Evolutionary conservation across 2,113 vertebrate species (phyloP), one percentile per base, ranked within the genome.

Genomic region (Dendrocopos noguchii): DNA sequence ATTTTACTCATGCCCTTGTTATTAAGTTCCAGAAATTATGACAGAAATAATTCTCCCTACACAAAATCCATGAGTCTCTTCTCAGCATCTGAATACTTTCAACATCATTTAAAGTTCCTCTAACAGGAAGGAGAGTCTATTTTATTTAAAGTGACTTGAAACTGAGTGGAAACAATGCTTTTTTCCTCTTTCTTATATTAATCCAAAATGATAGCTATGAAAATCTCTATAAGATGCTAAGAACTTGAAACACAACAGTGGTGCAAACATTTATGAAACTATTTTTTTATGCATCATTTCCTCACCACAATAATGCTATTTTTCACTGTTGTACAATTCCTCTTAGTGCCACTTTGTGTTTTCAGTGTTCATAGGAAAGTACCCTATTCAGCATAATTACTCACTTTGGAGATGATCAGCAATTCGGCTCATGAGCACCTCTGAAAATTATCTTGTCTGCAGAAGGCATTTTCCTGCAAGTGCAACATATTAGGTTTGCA

Each of bases 341-440:
- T 84, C 75, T 94, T 87, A 90, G 85, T 92, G 74, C 75, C 78
- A 89, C 80, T 94, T 92, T 95, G 94, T 93, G 87, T 92, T 96
- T 97, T 90, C 87, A 76, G 60, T 88, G 82, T 96, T 96, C 92
- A 87, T 56, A 83, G 71, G 87, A 96, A 97, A 96, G 74, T 59
- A 90, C 95, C 84, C 90, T 93, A 93, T 96, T 91, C 94, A 83
- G 46, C 84, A 95, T 97, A 97, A 97, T 97, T 97, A 95, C 96
- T 97, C 89, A 91, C 89, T 96, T 94, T 90, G 87, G 19, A 95
- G 94, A 96, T 33, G 72, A 97, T 97, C 84, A 71, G 96, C 91
- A 96, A 86, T 97, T 95, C 91, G 56, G 94, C 91, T 97, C 90
- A 87, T 65, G 85, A 95, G 81, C 76, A 96, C 88, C 96, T 97